These are phyloP conservation scores for Psilopsiagon aurifrons DNA, from an alignment of 2,113 vertebrate species.

Conservation along the genomic window DNA sequence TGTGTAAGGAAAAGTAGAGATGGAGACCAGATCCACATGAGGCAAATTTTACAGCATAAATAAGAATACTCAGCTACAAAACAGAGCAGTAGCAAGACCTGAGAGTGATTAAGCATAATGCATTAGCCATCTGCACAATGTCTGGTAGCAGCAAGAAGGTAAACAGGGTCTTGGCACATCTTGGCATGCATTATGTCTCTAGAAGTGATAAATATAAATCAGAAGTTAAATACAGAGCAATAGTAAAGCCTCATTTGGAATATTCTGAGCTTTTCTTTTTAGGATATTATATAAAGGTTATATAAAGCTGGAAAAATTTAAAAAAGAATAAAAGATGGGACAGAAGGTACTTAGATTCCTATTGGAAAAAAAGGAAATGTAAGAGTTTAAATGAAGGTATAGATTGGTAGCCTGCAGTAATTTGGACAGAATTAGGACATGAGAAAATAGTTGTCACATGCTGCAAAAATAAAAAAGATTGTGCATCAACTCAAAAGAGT, in stretches of 20 bases:
- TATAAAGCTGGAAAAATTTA: neutral
- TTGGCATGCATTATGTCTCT: neutral
- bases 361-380: neutral
- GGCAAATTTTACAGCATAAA: neutral
- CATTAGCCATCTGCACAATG: neutral
- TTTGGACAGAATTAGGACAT: neutral
- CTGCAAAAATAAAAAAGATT: neutral
- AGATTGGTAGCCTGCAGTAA: neutral
- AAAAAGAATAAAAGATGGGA: neutral
- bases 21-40: neutral
- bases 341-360: neutral
- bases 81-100: neutral
- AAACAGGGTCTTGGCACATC: neutral
- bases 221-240: neutral
- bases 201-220: neutral
- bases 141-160: neutral
- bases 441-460: neutral
- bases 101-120: neutral
- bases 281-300: neutral
- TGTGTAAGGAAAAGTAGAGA: neutral
- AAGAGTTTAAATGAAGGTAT: neutral
- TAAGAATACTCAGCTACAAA: neutral
- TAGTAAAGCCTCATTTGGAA: neutral
- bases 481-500: neutral
- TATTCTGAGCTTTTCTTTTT: neutral